These are phyloP conservation scores for Falco concolor DNA, from an alignment of 2,797 vertebrate genomes.

Conservation along the genomic window DNA sequence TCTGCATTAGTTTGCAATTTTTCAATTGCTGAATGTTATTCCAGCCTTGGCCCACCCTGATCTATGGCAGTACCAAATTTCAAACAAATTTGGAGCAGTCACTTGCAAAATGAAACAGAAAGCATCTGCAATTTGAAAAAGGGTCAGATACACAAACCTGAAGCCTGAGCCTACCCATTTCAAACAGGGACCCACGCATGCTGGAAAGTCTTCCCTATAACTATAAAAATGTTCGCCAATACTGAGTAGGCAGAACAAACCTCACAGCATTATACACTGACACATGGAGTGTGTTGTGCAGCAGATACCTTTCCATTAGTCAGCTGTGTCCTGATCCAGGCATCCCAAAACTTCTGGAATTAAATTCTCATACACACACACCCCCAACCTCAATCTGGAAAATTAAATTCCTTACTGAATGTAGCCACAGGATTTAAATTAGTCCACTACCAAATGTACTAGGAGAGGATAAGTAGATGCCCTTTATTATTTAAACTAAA, in stretches of 20 bases:
- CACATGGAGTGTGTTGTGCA: accelerated
- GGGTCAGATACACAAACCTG: neutral
- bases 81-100: neutral
- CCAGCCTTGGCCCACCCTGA: neutral
- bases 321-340: neutral
- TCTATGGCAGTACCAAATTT: neutral
- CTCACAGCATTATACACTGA: neutral
- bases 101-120: neutral
- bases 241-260: neutral
- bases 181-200: too few relatives aligned
- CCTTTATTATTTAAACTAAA: slow-evolving; percentile 22
- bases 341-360: neutral
- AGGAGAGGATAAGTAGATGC: neutral
- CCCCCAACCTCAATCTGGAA: neutral
- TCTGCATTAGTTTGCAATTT: neutral
- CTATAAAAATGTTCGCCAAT: neutral
- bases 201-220: neutral
- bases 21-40: neutral
- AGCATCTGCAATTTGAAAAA: neutral
- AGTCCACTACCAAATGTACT: neutral
- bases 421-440: neutral
- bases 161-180: neutral
- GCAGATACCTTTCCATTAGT: neutral
- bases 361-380: neutral
- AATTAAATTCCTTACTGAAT: neutral